phyloP scores from a whole-genome alignment of 2,113 vertebrate species.

The Asarcornis scutulata region DNA sequence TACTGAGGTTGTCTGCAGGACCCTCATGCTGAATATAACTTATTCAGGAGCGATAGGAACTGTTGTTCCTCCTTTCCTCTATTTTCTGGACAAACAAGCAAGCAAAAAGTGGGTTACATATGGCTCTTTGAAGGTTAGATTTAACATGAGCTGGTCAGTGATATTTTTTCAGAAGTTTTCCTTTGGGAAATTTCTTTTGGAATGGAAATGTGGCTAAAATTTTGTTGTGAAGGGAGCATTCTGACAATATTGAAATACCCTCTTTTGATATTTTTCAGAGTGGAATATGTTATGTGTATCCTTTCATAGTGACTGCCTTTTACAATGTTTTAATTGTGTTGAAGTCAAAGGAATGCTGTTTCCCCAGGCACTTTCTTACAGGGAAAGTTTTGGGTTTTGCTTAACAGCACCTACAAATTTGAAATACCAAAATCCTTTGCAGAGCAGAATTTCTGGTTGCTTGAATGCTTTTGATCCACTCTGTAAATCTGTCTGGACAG shows the following conservation, averaged over 20 bases:
- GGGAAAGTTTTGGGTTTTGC: not conserved
- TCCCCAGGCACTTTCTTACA: not conserved
- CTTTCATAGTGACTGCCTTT: not conserved
- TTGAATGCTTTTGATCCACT: not conserved
- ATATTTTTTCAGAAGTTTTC: not conserved
- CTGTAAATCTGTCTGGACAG: constrained; percentile 30
- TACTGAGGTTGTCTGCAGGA: not conserved
- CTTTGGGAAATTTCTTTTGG: not conserved
- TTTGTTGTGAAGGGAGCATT: not conserved
- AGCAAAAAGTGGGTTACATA: not conserved
- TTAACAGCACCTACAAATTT: not conserved
- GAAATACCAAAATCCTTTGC: not conserved
- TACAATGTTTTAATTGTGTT: not conserved
- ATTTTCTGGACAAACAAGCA: not conserved
- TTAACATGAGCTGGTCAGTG: not conserved
- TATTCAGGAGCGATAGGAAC: too few species aligned
- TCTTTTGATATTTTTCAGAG: not conserved
- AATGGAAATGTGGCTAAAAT: not conserved
- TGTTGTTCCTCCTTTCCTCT: not conserved
- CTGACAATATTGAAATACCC: not conserved
- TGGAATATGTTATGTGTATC: not conserved
- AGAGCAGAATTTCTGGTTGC: not conserved
- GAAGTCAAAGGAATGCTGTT: not conserved
- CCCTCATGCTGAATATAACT: not conserved
- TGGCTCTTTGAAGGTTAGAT: not conserved